These are phyloP conservation scores for Megastigmus dorsalis DNA, from an alignment of 2,888 invertebrate species.

Conservation along the genomic window DNA sequence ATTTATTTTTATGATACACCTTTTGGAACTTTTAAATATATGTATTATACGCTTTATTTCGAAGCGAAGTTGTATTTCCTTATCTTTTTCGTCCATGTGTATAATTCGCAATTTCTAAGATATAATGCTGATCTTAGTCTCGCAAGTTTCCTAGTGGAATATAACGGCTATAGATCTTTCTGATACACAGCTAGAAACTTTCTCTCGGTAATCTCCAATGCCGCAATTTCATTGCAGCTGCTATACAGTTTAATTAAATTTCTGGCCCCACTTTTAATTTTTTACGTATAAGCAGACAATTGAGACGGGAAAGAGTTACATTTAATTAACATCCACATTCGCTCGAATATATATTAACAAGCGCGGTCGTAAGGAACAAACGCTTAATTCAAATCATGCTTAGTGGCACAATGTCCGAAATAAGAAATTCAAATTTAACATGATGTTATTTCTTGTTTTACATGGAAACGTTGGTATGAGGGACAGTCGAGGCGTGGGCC, in stretches of 20 bases:
- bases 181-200: constrained; percentile 43
- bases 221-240: constrained; percentile 12
- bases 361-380: neutral
- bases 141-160: constrained; percentile 19
- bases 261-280: neutral
- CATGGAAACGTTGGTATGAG: neutral
- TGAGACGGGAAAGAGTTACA: too few relatives aligned
- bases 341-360: neutral
- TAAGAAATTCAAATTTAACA: constrained; percentile 34
- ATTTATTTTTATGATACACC: too few relatives aligned
- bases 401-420: neutral
- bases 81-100: too few relatives aligned
- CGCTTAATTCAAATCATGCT: constrained; percentile 12
- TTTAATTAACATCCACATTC: constrained; percentile 14
- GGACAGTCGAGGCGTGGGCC: neutral
- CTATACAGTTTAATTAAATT: constrained; percentile 12
- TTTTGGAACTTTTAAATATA: too few relatives aligned
- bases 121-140: too few relatives aligned
- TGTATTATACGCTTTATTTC: too few relatives aligned
- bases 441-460: constrained; percentile 29
- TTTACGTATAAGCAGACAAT: too few relatives aligned
- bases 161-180: constrained; percentile 37
- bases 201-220: constrained; percentile 24
- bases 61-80: too few relatives aligned
- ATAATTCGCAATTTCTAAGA: too few relatives aligned